Conservation (phyloP, 2,797 vertebrate species). For the Pangasius larnaudii region DNA sequence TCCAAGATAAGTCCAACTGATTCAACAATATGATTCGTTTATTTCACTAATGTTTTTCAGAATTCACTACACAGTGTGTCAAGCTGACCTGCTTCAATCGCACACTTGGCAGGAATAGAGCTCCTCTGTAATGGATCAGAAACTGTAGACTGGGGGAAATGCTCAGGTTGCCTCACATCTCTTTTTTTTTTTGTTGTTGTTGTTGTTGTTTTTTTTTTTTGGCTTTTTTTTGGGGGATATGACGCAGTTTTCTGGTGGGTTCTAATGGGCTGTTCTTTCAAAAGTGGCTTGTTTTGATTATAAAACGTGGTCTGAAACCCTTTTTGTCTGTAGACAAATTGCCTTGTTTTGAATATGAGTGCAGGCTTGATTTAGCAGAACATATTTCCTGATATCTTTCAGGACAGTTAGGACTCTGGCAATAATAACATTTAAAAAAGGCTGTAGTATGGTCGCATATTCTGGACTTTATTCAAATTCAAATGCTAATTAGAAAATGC, state of each 20-base stretch:
- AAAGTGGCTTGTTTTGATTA: not conserved
- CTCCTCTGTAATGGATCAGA: not conserved
- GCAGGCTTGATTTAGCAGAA: not conserved
- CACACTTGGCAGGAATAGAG: not conserved
- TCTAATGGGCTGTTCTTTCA: not conserved
- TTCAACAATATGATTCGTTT: not conserved
- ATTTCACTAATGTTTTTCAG: not conserved
- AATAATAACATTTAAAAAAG: not conserved
- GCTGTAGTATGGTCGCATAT: not conserved
- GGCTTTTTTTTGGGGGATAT: too few species aligned
- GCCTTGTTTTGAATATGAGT: not conserved
- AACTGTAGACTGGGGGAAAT: conserved; percentile 13
- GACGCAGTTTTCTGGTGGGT: not conserved
- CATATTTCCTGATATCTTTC: not conserved
- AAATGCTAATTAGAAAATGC: not conserved
- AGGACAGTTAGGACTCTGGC: not conserved
- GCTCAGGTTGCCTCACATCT: conserved; percentile 31
- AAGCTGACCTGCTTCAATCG: conserved; percentile 17
- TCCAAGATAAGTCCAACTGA: too few species aligned
- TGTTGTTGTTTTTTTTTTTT: not conserved
- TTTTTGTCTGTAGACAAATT: not conserved
- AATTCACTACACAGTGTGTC: not conserved
- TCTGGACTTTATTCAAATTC: not conserved
- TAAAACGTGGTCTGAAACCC: not conserved
- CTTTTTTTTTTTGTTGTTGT: not conserved